phyloP scores from a whole-genome alignment of 2,888 invertebrate species.

The Scaptomyza flava region DNA sequence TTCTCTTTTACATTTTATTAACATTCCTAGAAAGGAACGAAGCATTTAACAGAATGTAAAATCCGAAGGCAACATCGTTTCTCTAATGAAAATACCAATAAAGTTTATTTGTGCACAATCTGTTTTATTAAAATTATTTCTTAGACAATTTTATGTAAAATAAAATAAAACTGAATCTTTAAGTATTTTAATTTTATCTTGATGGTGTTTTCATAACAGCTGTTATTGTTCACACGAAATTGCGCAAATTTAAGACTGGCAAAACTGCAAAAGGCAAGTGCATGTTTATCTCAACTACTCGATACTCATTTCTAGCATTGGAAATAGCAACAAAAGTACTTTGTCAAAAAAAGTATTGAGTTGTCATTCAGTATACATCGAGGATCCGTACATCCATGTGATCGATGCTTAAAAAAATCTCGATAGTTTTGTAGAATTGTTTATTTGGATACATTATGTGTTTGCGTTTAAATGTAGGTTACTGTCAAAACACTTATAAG shows the following conservation, averaged over 20 bases:
- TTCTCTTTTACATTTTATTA: conserved; percentile 43
- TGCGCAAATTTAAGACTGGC: too few species aligned
- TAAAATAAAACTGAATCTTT: too few species aligned
- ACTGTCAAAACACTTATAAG: too few species aligned
- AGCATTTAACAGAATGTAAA: conserved; percentile 33
- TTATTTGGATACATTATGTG: too few species aligned
- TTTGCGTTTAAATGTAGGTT: too few species aligned
- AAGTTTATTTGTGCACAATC: conserved; percentile 1
- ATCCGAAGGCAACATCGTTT: not conserved
- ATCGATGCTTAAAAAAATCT: too few species aligned
- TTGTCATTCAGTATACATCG: too few species aligned
- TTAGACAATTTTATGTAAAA: too few species aligned
- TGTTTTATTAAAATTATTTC: not conserved
- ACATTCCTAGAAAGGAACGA: conserved; percentile 16
- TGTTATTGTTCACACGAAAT: not conserved
- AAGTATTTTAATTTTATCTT: not conserved
- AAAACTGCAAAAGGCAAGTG: too few species aligned
- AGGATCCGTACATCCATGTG: too few species aligned
- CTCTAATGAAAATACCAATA: not conserved
- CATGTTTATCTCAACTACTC: not conserved
- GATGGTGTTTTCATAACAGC: not conserved
- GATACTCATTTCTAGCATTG: not conserved
- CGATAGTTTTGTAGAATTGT: too few species aligned
- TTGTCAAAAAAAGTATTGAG: not conserved
- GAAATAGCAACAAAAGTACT: not conserved